Evolutionary conservation across 2,797 vertebrate genomes (phyloP).

Genomic region (Eutrigla gurnardus): DNA sequence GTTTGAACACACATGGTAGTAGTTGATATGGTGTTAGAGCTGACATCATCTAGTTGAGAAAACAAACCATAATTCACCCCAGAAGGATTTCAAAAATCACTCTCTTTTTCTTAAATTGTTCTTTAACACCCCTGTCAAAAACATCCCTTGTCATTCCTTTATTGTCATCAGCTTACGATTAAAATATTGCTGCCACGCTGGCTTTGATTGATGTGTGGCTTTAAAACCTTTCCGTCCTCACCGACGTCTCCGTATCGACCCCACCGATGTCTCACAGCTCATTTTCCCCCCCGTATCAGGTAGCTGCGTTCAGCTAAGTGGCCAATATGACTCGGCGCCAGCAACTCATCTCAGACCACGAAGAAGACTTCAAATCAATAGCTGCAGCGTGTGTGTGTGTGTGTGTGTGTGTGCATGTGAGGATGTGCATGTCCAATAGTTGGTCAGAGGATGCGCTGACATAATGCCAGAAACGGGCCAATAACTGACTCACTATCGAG

Average conservation of each 20-base stretch:
- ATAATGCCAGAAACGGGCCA: constrained; percentile 47
- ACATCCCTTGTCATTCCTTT: constrained; percentile 10
- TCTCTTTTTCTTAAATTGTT: constrained; percentile 21
- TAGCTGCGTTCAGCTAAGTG: constrained; percentile 67
- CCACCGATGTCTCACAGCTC: constrained; percentile 35
- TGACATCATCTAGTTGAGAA: constrained; percentile 40
- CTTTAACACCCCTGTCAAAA: constrained; percentile 9
- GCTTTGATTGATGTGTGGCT: constrained; percentile 42
- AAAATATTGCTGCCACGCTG: constrained; percentile 30
- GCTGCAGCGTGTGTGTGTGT: constrained; percentile 31
- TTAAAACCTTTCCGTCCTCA: constrained; percentile 40
- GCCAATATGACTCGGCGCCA: constrained; percentile 62
- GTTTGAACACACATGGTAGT: constrained; percentile 58
- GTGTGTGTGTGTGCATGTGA: constrained; percentile 27
- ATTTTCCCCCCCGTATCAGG: constrained; percentile 41
- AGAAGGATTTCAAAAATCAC: constrained; percentile 40
- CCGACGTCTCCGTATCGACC: constrained; percentile 53
- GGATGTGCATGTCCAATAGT: constrained; percentile 24
- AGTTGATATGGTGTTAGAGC: constrained; percentile 32
- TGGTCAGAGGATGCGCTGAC: constrained; percentile 44
- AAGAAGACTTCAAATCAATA: constrained; percentile 67
- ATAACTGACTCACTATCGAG: constrained; percentile 46
- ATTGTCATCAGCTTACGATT: constrained; percentile 45
- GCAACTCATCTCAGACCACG: constrained; percentile 52
- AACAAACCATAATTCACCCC: constrained; percentile 54